Percentiles rank a stretch among this genome's conserved stretches.
Evolutionary conservation across 2,113 vertebrate genomes (phyloP).

Genomic region (Pedetes capensis): DNA sequence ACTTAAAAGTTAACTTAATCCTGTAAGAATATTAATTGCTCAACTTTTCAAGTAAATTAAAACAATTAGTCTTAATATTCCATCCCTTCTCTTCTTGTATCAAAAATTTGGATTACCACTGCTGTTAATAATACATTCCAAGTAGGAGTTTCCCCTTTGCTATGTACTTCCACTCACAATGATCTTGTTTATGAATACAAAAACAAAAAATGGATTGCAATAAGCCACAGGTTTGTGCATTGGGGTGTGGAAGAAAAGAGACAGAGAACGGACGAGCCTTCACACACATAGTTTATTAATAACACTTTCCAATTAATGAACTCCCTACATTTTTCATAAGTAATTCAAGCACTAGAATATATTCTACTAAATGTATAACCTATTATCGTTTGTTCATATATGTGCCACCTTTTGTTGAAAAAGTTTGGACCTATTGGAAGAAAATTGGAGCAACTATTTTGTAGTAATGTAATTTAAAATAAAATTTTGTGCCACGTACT

Average conservation of each 20-base stretch:
- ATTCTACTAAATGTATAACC: background rate
- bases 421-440: too few species aligned
- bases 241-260: background rate
- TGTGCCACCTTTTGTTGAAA: background rate
- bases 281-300: background rate
- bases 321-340: background rate
- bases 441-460: background rate
- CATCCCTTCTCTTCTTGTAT: background rate
- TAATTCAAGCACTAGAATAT: background rate
- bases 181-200: background rate
- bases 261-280: background rate
- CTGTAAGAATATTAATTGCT: background rate
- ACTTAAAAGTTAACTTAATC: background rate
- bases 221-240: background rate
- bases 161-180: background rate
- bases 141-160: background rate
- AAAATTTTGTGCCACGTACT: background rate
- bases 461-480: background rate
- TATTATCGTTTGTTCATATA: background rate
- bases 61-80: background rate
- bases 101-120: background rate
- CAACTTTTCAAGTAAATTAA: background rate
- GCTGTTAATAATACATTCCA: fast-evolving
- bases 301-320: background rate
- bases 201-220: background rate